phyloP scores from a whole-genome alignment of 2,113 vertebrate species.

The Phoxinus phoxinus region DNA sequence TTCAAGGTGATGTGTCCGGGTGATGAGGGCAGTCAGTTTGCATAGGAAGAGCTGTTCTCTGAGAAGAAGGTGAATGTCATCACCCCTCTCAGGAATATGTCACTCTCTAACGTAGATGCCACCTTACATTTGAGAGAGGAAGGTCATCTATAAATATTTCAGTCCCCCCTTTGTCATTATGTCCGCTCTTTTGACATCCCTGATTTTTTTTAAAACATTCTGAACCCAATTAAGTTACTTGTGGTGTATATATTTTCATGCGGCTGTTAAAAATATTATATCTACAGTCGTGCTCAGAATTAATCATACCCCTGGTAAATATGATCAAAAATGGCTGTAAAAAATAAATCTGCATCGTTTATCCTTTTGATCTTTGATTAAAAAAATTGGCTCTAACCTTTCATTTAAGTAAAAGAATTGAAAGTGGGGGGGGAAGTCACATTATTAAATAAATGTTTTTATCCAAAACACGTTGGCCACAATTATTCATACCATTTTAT shows the following conservation, averaged over 20 bases:
- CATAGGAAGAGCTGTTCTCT: conserved; percentile 56
- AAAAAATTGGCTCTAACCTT: too few species aligned
- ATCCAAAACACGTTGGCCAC: too few species aligned
- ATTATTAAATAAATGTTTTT: too few species aligned
- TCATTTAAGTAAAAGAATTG: too few species aligned
- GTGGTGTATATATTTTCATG: background rate
- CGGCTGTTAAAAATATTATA: background rate
- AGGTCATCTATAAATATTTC: conserved; percentile 71
- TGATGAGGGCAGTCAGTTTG: conserved; percentile 41
- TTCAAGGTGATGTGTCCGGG: conserved; percentile 54
- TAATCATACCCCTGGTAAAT: too few species aligned
- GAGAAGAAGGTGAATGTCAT: conserved; percentile 58
- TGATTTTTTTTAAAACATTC: conserved; percentile 6
- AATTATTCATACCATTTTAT: too few species aligned
- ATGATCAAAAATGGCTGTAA: too few species aligned
- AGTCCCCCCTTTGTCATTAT: conserved; percentile 42
- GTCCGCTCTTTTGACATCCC: background rate
- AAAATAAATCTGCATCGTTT: too few species aligned
- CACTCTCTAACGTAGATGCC: conserved; percentile 63
- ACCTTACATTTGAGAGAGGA: conserved; percentile 57
- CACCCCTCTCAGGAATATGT: conserved; percentile 61
- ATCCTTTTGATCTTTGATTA: too few species aligned
- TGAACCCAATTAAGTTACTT: background rate
- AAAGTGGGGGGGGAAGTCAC: too few species aligned
- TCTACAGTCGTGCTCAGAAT: too few species aligned